Percentiles rank a stretch among this genome's conserved stretches.
phyloP scores from a whole-genome alignment of 1,140 invertebrate species.

The Mylabris phalerata region DNA sequence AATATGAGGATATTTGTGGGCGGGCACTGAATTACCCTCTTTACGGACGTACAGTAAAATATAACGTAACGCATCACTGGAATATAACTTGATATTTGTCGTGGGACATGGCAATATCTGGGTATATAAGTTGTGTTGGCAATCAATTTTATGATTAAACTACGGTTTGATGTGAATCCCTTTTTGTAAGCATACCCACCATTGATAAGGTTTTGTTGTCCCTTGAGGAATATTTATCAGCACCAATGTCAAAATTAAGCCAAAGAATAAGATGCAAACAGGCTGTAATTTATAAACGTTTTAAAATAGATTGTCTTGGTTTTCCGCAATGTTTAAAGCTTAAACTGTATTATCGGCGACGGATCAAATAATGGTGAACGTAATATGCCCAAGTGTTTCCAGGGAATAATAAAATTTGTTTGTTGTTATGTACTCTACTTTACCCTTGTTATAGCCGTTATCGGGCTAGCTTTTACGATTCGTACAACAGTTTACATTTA shows the following conservation, averaged over 20 bases:
- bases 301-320: constrained; percentile 1
- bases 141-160: constrained; percentile 11
- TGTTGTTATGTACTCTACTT: constrained; percentile 7
- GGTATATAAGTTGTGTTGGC: no score
- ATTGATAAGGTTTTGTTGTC: constrained; percentile 4
- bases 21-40: background rate
- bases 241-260: background rate
- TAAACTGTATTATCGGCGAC: constrained; percentile 6
- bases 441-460: constrained; percentile 1
- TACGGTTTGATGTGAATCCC: constrained; percentile 1
- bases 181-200: background rate
- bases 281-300: background rate
- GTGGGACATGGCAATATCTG: background rate
- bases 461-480: constrained; percentile 4
- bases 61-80: constrained; percentile 6
- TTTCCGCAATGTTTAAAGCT: background rate
- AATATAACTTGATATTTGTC: constrained; percentile 13
- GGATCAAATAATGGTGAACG: constrained; percentile 8
- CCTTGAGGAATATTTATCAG: background rate
- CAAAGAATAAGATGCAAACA: background rate
- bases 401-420: constrained; percentile 14
- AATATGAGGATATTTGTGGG: background rate
- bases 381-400: constrained; percentile 7
- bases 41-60: constrained; percentile 1
- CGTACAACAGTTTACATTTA: background rate